These are phyloP conservation scores for Drosophila incognita DNA, from an alignment of 2,888 invertebrate species.

Conservation along the genomic window DNA sequence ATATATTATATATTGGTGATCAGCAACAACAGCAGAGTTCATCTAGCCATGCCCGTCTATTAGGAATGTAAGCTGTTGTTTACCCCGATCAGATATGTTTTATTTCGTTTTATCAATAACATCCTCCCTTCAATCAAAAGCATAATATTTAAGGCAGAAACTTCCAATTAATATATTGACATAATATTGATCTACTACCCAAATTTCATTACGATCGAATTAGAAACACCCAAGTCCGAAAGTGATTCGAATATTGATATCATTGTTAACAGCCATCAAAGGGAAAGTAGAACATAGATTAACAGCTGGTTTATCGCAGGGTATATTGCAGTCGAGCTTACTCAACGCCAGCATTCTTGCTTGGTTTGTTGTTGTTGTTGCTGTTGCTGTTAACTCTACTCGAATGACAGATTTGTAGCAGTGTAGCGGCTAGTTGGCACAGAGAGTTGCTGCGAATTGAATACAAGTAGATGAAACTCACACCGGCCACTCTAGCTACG, in stretches of 20 bases:
- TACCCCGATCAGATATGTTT: not conserved
- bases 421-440: constrained; percentile 49
- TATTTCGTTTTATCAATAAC: not conserved
- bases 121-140: too few relatives aligned
- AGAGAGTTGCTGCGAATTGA: constrained; percentile 71
- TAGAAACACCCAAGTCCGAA: not conserved
- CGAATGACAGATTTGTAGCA: not conserved
- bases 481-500: constrained; percentile 67
- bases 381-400: not conserved
- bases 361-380: not conserved
- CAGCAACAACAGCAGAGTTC: not conserved
- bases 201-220: not conserved
- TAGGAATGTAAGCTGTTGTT: not conserved
- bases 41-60: not conserved
- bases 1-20: not conserved
- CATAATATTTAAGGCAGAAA: too few relatives aligned
- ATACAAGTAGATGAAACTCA: constrained; percentile 79
- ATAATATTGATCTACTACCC: not conserved
- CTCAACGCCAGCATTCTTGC: not conserved
- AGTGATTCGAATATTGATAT: not conserved
- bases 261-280: not conserved
- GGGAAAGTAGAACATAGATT: not conserved
- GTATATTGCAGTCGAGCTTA: not conserved
- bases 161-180: not conserved
- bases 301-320: not conserved